Percentiles rank a stretch among this genome's conserved stretches.
phyloP scores from a whole-genome alignment of 2,888 invertebrate species.

The Bimastos eiseni region DNA sequence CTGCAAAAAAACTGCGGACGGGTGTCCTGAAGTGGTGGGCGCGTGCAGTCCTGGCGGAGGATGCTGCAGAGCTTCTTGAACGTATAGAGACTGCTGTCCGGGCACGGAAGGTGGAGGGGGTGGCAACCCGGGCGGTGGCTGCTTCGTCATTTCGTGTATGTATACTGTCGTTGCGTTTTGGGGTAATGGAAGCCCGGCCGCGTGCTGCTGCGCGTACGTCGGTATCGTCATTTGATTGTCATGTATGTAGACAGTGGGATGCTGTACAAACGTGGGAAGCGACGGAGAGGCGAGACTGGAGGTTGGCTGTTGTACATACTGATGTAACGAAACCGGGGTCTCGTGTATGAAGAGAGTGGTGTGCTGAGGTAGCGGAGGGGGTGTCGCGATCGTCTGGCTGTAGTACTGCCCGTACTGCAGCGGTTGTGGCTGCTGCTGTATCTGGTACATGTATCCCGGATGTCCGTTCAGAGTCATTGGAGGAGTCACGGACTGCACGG shows the following conservation, averaged over 20 bases:
- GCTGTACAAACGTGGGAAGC: background rate
- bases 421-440: slow-evolving; percentile 1
- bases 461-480: background rate
- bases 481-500: background rate
- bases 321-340: slow-evolving; percentile 10
- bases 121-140: background rate
- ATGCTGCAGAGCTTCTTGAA: slow-evolving; percentile 23
- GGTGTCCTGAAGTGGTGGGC: background rate
- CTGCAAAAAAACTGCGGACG: background rate
- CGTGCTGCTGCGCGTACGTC: background rate
- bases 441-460: background rate
- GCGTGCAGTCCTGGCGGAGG: background rate
- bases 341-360: background rate
- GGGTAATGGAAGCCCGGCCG: background rate
- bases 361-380: background rate
- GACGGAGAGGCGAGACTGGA: background rate
- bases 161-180: background rate
- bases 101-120: background rate
- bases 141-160: background rate
- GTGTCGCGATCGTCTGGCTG: background rate
- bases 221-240: background rate
- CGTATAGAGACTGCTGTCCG: background rate
- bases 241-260: slow-evolving; percentile 13
- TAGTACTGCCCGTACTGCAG: slow-evolving; percentile 17
- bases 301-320: background rate